Percentiles rank a stretch among this genome's conserved stretches.
Evolutionary conservation across 2,113 vertebrate genomes (phyloP).

Genomic region (Rallus limicola): DNA sequence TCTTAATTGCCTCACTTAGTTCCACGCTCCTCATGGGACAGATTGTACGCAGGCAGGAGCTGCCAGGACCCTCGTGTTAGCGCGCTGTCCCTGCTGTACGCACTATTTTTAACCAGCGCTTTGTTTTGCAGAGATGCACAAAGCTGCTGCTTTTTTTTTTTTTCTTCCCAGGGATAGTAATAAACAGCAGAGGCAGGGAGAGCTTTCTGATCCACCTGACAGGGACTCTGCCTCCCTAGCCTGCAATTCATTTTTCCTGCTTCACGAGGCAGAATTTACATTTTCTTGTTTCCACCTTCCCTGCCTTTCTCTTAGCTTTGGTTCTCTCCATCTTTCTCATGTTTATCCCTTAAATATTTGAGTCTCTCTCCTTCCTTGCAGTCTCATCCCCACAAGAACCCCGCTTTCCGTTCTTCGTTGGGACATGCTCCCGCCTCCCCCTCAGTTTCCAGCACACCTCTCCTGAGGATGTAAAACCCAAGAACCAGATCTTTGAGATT

Average conservation of each 20-base stretch:
- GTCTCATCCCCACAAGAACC: background rate
- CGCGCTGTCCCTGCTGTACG: constrained; percentile 69
- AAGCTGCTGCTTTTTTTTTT: constrained; percentile 34
- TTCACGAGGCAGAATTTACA: background rate
- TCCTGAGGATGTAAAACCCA: constrained; percentile 75
- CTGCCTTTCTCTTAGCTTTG: background rate
- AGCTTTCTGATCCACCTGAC: background rate
- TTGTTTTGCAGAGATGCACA: constrained; percentile 74
- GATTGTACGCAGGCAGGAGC: constrained; percentile 72
- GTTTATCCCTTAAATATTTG: background rate
- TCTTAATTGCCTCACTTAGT: constrained; percentile 91
- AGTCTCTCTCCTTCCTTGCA: background rate
- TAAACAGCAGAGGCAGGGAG: constrained; percentile 41
- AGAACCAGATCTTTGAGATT: constrained; percentile 81
- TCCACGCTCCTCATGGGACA: constrained; percentile 84
- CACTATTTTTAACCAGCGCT: constrained; percentile 71
- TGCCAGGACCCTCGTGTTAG: constrained; percentile 77
- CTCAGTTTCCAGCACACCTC: constrained; percentile 50
- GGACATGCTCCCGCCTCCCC: constrained; percentile 9
- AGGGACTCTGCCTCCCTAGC: background rate
- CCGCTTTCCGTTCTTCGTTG: background rate
- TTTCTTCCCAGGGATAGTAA: constrained; percentile 43
- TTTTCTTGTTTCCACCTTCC: background rate
- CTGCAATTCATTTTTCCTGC: background rate
- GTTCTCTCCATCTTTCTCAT: background rate